Evolutionary conservation across 2,797 vertebrate species (phyloP), one percentile per base, ranked within the genome.

Genomic region (Rhabdomys pumilio): DNA sequence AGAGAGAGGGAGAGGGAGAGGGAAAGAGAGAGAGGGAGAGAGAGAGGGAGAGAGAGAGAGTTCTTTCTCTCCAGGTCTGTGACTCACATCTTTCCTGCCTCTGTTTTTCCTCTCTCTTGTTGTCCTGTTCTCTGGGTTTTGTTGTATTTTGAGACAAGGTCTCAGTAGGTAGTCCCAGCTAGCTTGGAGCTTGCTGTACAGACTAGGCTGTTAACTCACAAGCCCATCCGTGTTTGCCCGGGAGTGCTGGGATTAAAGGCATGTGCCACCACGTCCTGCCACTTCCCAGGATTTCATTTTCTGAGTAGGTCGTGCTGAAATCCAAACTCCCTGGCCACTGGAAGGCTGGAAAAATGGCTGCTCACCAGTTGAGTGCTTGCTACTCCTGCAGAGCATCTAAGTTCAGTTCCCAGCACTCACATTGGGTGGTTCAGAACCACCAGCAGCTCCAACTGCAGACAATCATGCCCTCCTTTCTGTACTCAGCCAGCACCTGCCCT

Each of bases 11-110:
- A 7, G 20, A 24, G 31, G 4, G 31, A 6, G 4, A 6, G 1
- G 44, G 44, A 44, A 3, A 29, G 3, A 72, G 20, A 73, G 17
- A 22, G 17, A 22, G n/a, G 41, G 19, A 38, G 17, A 15, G 24
- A 47, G 13, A 76, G 5, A 15, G 38, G 44, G 38, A 47, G 44
- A 29, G 6, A 50, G 76, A 34, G 44, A 50, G 3, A 15, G 31
- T 77, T 69, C 44, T 63, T 91, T 93, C 50, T 72, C 50, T 92
- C 82, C 50, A 95, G 34, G 81, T 91, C 34, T 93, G 47, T 87
- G 57, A 93, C 38, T 89, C 41, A 59, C 19, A 29, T 44, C 50
- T 80, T 65, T 86, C n/a, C 22, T 86, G 80, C 67, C 81, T 59
- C 61, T 82, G 34, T 15, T 92, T 61, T 67, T 77, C 31, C 92